Evolutionary conservation across 1,140 invertebrate genomes (phyloP).

Genomic region (Euglossa dilemma): DNA sequence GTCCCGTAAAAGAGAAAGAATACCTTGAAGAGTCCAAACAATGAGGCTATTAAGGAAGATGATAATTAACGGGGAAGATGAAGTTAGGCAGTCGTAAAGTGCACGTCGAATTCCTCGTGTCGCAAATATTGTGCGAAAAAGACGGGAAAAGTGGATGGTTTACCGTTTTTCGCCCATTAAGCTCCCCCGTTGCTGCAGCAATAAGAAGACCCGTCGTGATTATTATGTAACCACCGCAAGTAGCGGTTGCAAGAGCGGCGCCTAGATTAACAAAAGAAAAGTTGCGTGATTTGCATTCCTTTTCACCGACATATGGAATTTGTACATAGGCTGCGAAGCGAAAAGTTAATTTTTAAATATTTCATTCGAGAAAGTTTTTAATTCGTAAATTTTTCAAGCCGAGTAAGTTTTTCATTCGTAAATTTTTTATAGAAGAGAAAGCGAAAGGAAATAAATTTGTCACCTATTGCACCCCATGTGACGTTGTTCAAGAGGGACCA

Average conservation of each 20-base stretch:
- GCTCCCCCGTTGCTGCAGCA: slow-evolving; percentile 85
- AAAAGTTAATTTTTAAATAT: background rate
- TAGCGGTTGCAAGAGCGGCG: slow-evolving; percentile 82
- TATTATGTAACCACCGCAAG: slow-evolving; percentile 86
- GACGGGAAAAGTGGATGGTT: slow-evolving; percentile 51
- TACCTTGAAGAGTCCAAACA: slow-evolving; percentile 26
- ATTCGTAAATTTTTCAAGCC: too few species aligned
- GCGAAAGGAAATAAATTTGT: slow-evolving; percentile 57
- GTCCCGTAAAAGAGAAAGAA: slow-evolving; percentile 27
- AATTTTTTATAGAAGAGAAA: background rate
- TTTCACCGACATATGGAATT: background rate
- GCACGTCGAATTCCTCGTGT: background rate
- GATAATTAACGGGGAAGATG: slow-evolving; percentile 13
- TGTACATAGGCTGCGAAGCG: background rate
- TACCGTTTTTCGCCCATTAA: slow-evolving; percentile 85
- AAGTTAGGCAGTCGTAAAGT: slow-evolving; percentile 5
- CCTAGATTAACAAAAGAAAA: slow-evolving; percentile 70
- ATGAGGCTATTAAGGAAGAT: slow-evolving; percentile 36
- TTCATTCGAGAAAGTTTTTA: too few species aligned
- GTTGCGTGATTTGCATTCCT: background rate
- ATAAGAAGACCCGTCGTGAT: slow-evolving; percentile 87
- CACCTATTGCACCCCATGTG: slow-evolving; percentile 88
- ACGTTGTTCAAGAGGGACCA: slow-evolving; percentile 89
- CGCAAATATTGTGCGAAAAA: background rate
- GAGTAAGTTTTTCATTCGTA: too few species aligned